These are phyloP conservation scores for Blastomussa wellsi DNA, from an alignment of 92 coral and sea anemone species.

Conservation along the genomic window DNA sequence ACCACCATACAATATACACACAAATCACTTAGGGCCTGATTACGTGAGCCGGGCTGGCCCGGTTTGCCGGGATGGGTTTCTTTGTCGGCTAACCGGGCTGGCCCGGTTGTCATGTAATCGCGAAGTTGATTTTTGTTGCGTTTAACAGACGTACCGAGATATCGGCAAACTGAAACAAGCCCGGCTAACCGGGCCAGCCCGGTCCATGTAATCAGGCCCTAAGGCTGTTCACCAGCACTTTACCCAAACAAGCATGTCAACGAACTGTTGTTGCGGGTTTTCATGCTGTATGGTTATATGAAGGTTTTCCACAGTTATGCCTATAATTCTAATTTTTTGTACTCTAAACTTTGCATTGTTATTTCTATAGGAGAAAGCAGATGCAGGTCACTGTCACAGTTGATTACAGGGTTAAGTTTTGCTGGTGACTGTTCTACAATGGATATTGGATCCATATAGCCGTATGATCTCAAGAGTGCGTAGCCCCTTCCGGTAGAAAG, in stretches of 20 bases:
- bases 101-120: no score
- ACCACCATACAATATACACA: neutral
- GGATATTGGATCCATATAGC: neutral
- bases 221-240: neutral
- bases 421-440: neutral
- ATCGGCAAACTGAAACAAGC: no score
- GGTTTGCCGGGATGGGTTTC: no score
- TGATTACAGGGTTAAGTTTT: neutral
- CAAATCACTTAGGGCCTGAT: no score
- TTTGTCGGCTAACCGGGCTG: no score
- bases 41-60: no score
- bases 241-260: neutral
- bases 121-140: no score
- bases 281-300: neutral
- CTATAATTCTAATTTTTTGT: neutral
- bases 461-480: no score
- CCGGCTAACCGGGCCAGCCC: no score
- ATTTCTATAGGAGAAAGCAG: neutral
- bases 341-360: neutral
- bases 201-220: no score
- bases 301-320: neutral
- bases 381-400: neutral
- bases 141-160: no score
- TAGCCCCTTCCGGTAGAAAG: no score
- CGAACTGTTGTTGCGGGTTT: neutral